Conservation (phyloP, 2,888 invertebrate genomes). For the Hydroisotoma schaefferi region DNA sequence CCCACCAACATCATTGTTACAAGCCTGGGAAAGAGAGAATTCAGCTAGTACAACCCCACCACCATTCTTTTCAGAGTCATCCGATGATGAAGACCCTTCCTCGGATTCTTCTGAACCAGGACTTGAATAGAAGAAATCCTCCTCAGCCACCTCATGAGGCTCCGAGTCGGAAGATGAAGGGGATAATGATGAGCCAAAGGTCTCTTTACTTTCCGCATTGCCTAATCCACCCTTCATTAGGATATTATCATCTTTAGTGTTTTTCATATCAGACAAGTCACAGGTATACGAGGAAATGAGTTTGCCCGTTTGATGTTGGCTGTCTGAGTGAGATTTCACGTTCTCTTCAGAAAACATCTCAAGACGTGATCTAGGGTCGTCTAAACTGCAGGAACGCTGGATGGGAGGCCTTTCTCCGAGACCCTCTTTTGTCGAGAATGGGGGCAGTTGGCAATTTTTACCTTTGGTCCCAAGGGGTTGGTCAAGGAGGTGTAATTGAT, state of each 20-base stretch:
- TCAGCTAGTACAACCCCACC: constrained; percentile 48
- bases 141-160: constrained; percentile 48
- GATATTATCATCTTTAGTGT: neutral
- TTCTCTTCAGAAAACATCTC: constrained; percentile 33
- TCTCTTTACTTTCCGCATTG: constrained; percentile 39
- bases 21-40: constrained; percentile 43
- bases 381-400: neutral
- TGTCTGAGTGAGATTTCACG: constrained; percentile 28
- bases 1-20: constrained; percentile 18
- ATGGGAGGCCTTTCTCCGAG: neutral
- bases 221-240: constrained; percentile 25
- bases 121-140: constrained; percentile 48
- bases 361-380: constrained; percentile 12
- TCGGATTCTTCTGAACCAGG: constrained; percentile 38
- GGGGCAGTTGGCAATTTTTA: neutral
- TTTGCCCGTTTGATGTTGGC: too few relatives aligned
- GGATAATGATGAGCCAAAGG: constrained; percentile 41
- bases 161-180: constrained; percentile 39
- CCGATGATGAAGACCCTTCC: constrained; percentile 36
- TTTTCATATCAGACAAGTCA: neutral
- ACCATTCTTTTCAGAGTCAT: constrained; percentile 42
- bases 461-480: constrained; percentile 13
- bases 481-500: constrained; percentile 41
- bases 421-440: neutral
- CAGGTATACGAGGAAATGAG: too few relatives aligned